These are phyloP conservation scores for Rhinopithecus roxellana DNA, from an alignment of 2,113 vertebrate species.

Conservation along the genomic window DNA sequence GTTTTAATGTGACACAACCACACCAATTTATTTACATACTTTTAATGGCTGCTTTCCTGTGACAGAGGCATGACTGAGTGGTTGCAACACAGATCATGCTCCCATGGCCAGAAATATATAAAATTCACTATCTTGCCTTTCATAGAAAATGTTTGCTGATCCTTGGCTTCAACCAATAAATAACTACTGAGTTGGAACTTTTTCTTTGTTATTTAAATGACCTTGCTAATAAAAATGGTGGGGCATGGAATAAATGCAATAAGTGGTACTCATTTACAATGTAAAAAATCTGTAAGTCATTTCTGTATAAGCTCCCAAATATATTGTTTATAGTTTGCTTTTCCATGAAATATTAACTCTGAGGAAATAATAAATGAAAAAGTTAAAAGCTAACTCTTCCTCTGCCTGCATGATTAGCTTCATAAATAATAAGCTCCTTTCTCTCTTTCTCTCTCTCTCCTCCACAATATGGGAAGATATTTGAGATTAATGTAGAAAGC, in stretches of 20 bases:
- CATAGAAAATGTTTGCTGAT: not conserved
- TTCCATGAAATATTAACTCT: not conserved
- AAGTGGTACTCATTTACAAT: not conserved
- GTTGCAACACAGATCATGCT: not conserved
- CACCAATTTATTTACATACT: not conserved
- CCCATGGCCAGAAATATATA: not conserved
- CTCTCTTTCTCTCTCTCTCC: not conserved
- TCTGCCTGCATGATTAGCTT: not conserved
- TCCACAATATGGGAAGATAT: not conserved
- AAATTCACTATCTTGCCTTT: not conserved
- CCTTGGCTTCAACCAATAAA: not conserved
- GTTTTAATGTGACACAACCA: not conserved
- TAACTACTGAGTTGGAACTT: not conserved
- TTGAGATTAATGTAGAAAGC: constrained; percentile 39
- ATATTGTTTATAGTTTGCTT: not conserved
- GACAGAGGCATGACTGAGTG: rapidly evolving
- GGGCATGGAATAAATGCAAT: not conserved
- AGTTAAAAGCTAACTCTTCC: not conserved
- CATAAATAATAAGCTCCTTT: not conserved
- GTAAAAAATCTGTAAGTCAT: not conserved
- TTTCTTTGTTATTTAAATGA: constrained; percentile 8
- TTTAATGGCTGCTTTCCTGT: not conserved
- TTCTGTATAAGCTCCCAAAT: not conserved
- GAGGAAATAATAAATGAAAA: constrained; percentile 32
- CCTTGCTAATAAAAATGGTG: not conserved